These are phyloP conservation scores for Crambe crambe DNA, from an alignment of 37 sponge, comb jelly and placozoan genomes.

Conservation along the genomic window DNA sequence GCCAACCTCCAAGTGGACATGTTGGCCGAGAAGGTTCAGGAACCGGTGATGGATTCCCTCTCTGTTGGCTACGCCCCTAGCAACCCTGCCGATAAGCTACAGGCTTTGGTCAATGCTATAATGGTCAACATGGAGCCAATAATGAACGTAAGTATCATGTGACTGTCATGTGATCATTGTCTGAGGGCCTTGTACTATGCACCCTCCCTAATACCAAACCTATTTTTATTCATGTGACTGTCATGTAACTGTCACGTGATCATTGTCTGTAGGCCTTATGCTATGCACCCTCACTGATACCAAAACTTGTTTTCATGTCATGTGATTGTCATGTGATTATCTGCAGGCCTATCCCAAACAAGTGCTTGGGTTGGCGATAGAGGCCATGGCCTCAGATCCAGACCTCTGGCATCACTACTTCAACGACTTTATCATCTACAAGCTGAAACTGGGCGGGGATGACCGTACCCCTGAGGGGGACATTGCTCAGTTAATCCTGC, in stretches of 20 bases:
- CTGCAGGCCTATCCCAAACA: background rate
- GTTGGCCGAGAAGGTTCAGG: background rate
- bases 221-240: no score
- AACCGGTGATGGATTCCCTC: background rate
- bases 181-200: no score
- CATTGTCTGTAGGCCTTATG: background rate
- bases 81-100: constrained; percentile 1
- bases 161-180: no score
- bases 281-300: background rate
- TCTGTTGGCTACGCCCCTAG: background rate
- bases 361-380: constrained; percentile 9
- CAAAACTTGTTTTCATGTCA: background rate
- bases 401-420: constrained; percentile 65
- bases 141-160: background rate
- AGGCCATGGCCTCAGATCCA: constrained; percentile 23
- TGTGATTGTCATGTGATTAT: background rate
- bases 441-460: constrained; percentile 26
- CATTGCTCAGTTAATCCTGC: constrained; percentile 37
- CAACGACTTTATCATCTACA: constrained; percentile 56
- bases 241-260: no score
- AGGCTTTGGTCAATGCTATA: background rate
- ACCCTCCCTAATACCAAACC: no score
- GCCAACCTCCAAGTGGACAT: constrained; percentile 18
- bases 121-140: background rate
- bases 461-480: background rate